phyloP scores from a whole-genome alignment of 2,113 vertebrate genomes.

The Acrocephalus kingi region DNA sequence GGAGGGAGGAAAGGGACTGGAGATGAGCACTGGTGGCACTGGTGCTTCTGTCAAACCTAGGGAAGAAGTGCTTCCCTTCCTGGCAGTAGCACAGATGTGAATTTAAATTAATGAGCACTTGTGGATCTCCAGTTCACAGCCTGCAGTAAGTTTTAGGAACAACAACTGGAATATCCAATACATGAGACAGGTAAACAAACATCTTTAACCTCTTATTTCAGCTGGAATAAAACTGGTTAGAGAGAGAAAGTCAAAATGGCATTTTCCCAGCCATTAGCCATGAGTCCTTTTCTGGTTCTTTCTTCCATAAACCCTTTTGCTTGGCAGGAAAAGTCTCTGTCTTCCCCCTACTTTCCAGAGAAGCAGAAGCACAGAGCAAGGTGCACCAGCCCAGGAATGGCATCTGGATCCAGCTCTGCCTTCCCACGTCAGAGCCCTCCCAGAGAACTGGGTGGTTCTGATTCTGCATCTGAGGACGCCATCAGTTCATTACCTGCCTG shows the following conservation, averaged over 20 bases:
- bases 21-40: rapidly evolving
- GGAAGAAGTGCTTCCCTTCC: not conserved
- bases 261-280: not conserved
- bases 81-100: not conserved
- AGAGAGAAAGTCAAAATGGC: not conserved
- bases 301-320: not conserved
- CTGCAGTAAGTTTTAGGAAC: not conserved
- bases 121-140: not conserved
- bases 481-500: conserved; percentile 49
- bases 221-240: not conserved
- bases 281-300: not conserved
- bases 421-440: not conserved
- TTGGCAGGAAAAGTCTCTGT: not conserved
- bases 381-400: not conserved
- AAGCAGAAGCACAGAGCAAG: not conserved
- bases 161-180: not conserved
- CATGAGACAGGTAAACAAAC: not conserved
- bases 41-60: not conserved
- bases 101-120: not conserved
- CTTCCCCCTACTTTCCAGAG: not conserved
- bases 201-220: not conserved
- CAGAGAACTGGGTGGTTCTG: conserved; percentile 38
- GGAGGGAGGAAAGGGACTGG: not conserved
- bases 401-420: not conserved
- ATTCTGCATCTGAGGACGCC: conserved; percentile 40